Conservation (phyloP, 2,888 invertebrate species). For the Torymus tubicola region DNA sequence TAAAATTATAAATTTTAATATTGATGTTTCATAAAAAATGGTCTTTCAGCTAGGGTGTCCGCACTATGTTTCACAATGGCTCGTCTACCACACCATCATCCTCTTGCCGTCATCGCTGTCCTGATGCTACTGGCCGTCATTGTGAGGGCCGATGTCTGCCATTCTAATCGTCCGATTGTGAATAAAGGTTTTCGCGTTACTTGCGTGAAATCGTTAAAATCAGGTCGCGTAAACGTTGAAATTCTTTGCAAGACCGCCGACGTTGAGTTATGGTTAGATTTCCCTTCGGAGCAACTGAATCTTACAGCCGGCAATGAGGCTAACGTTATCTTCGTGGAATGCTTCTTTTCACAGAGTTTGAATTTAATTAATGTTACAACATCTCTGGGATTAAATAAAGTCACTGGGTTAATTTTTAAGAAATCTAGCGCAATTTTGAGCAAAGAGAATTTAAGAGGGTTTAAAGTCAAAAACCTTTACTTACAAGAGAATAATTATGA, state of each 20-base stretch:
- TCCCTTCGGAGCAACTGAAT: slow-evolving; percentile 3
- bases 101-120: not conserved
- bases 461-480: not conserved
- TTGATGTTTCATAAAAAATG: not conserved
- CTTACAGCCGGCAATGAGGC: slow-evolving; percentile 3
- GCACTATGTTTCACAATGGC: slow-evolving; percentile 8
- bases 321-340: slow-evolving; percentile 2
- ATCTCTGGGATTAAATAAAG: slow-evolving; percentile 21
- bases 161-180: not conserved
- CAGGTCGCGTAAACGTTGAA: not conserved
- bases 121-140: not conserved
- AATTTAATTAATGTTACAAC: slow-evolving; percentile 25
- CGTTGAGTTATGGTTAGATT: not conserved
- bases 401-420: slow-evolving; percentile 13
- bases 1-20: too few relatives aligned
- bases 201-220: not conserved
- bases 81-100: not conserved
- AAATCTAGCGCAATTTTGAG: not conserved
- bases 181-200: not conserved
- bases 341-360: slow-evolving; percentile 18
- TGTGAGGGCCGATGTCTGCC: not conserved
- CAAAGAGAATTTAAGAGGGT: slow-evolving; percentile 3
- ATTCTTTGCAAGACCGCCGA: not conserved
- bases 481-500: not conserved
- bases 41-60: not conserved